phyloP scores from a whole-genome alignment of 2,888 invertebrate species.

The Diogma glabrata region DNA sequence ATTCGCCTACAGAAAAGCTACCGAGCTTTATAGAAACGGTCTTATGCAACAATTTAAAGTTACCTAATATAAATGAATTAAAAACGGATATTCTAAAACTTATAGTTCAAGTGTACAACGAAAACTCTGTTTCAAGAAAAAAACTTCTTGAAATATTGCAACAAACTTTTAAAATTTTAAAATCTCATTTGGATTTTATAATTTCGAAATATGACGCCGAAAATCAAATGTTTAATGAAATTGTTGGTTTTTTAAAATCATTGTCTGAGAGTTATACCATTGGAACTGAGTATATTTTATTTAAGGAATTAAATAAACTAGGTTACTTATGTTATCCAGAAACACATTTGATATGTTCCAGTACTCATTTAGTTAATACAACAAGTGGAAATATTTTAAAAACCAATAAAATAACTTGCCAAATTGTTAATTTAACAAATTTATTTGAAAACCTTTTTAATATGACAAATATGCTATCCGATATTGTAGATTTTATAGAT shows the following conservation, averaged over 20 bases:
- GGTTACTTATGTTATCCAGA: background rate
- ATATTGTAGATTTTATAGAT: background rate
- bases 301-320: background rate
- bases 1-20: background rate
- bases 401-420: background rate
- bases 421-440: background rate
- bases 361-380: background rate
- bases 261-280: background rate
- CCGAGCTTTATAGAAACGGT: background rate
- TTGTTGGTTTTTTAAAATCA: background rate
- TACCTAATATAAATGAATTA: no score
- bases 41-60: no score
- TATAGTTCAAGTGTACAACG: background rate
- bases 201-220: background rate
- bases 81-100: background rate
- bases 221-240: background rate
- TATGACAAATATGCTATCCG: background rate
- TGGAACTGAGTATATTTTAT: background rate
- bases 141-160: background rate
- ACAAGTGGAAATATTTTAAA: background rate
- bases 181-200: background rate
- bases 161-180: background rate
- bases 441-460: background rate
- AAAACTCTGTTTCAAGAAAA: background rate
- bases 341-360: background rate